phyloP scores from a whole-genome alignment of 2,113 vertebrate species.

The Xenotilapia longispinis region DNA sequence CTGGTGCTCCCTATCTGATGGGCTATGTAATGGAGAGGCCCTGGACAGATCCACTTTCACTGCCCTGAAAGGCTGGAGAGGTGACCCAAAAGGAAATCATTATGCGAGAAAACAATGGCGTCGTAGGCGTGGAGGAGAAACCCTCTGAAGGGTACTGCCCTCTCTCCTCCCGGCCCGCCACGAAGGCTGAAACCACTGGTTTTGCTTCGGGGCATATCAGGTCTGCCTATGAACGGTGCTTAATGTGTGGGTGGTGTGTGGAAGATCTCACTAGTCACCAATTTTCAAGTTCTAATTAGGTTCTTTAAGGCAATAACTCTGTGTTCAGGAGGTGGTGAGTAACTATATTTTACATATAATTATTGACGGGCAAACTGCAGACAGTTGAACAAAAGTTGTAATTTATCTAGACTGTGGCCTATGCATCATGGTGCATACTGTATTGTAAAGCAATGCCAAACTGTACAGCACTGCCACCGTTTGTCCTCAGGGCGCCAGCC shows the following conservation, averaged over 20 bases:
- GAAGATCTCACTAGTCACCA: slow-evolving; percentile 1
- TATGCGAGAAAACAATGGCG: slow-evolving; percentile 66
- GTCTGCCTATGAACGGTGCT: not conserved
- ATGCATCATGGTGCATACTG: not conserved
- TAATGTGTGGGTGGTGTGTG: slow-evolving; percentile 1
- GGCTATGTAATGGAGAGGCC: slow-evolving; percentile 72
- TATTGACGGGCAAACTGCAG: not conserved
- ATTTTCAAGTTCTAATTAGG: slow-evolving; percentile 28
- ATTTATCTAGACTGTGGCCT: slow-evolving; percentile 10
- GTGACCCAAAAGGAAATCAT: slow-evolving; percentile 76
- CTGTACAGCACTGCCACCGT: not conserved
- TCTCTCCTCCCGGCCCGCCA: slow-evolving; percentile 4
- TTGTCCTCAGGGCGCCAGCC: not conserved
- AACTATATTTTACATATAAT: slow-evolving; percentile 34
- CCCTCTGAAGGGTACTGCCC: slow-evolving; percentile 33
- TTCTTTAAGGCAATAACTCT: not conserved
- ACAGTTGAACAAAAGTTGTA: not conserved
- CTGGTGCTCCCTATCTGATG: slow-evolving; percentile 67
- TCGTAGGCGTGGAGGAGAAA: slow-evolving; percentile 50
- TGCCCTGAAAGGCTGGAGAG: slow-evolving; percentile 70
- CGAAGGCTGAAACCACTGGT: slow-evolving; percentile 8
- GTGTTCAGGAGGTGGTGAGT: not conserved
- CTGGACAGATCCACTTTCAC: slow-evolving; percentile 68
- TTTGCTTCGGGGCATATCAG: not conserved
- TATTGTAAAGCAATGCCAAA: slow-evolving; percentile 1